phyloP scores from a whole-genome alignment of 1,140 invertebrate species.

The Nebria ingens region DNA sequence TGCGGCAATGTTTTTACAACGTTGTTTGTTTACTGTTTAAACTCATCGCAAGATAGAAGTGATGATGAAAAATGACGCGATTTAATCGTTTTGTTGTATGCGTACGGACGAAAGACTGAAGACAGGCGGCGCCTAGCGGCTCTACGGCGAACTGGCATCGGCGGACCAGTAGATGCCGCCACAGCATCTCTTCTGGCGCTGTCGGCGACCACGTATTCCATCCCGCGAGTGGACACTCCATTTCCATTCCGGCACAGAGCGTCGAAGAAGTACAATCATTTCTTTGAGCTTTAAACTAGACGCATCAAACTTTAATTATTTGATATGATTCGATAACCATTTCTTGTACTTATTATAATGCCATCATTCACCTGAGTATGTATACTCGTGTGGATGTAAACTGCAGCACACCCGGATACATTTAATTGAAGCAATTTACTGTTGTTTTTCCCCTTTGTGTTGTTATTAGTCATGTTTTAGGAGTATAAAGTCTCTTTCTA shows the following conservation, averaged over 20 bases:
- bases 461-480: too few relatives aligned
- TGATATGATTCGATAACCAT: too few relatives aligned
- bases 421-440: background rate
- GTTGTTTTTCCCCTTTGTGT: background rate
- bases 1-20: background rate
- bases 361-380: too few relatives aligned
- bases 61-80: background rate
- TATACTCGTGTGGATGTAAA: too few relatives aligned
- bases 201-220: background rate
- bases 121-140: conserved; percentile 28
- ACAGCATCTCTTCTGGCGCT: conserved; percentile 10
- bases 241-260: background rate
- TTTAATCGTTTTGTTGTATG: background rate
- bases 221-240: background rate
- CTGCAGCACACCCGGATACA: background rate
- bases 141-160: conserved; percentile 21
- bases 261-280: too few relatives aligned
- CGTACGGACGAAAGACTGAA: conserved; percentile 20
- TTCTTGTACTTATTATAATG: too few relatives aligned
- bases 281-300: too few relatives aligned
- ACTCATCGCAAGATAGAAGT: background rate
- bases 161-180: conserved; percentile 27
- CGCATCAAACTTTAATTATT: too few relatives aligned
- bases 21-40: background rate
- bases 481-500: too few relatives aligned